phyloP scores from a whole-genome alignment of 2,113 vertebrate species.

The Coreoperca whiteheadi region DNA sequence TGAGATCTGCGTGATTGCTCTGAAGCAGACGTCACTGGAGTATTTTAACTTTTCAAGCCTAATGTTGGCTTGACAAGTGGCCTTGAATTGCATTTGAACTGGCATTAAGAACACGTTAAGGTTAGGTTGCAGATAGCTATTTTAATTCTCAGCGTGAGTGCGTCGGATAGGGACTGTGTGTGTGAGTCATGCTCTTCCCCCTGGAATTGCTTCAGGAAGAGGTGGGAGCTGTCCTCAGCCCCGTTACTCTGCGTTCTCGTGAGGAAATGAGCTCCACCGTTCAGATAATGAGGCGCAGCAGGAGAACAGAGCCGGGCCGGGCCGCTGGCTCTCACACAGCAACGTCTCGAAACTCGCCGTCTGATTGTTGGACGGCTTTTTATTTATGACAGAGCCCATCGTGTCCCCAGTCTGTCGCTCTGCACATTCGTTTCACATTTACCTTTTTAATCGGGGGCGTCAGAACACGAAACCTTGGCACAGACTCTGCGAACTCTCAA shows the following conservation, averaged over 20 bases:
- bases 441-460: conserved; percentile 15
- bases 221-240: conserved; percentile 14
- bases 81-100: conserved; percentile 24
- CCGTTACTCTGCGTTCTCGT: conserved; percentile 13
- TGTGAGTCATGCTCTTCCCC: conserved; percentile 19
- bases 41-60: not conserved
- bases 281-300: conserved; percentile 55
- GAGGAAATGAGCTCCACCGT: conserved; percentile 50
- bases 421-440: not conserved
- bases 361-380: not conserved
- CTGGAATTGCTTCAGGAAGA: conserved; percentile 25
- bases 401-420: not conserved
- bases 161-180: not conserved
- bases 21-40: conserved; percentile 16
- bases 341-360: not conserved
- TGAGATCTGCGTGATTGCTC: not conserved
- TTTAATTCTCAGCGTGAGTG: conserved; percentile 37
- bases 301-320: conserved; percentile 18
- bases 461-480: not conserved
- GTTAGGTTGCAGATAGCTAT: not conserved
- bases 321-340: conserved; percentile 22
- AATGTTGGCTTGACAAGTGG: conserved; percentile 10
- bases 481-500: not conserved
- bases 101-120: conserved; percentile 40
- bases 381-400: conserved; percentile 1